Evolutionary conservation across 53 echinoderm and acorn worm species (phyloP).

Genomic region (Luidia sarsii): DNA sequence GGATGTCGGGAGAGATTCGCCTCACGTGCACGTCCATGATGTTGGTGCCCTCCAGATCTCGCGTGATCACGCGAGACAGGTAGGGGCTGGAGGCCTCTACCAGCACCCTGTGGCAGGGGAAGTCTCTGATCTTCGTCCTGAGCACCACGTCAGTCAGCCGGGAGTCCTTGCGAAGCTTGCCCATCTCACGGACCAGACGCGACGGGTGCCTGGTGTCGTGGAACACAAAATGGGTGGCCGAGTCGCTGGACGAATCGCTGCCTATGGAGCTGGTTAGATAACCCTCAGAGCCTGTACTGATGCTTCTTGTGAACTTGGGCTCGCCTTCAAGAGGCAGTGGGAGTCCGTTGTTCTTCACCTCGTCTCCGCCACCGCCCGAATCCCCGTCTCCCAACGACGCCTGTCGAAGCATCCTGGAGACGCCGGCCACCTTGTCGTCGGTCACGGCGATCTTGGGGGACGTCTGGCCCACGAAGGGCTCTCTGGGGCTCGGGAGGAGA

Average conservation of each 20-base stretch:
- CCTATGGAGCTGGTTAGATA: slow-evolving; percentile 62
- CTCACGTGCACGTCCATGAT: slow-evolving; percentile 90
- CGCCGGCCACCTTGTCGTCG: slow-evolving; percentile 11
- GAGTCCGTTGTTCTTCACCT: slow-evolving; percentile 20
- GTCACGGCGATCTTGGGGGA: slow-evolving; percentile 9
- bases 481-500: slow-evolving; percentile 20
- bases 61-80: slow-evolving; percentile 65
- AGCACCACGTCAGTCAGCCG: slow-evolving; percentile 84
- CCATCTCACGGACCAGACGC: slow-evolving; percentile 70
- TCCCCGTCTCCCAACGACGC: background rate
- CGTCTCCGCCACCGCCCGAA: background rate
- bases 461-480: slow-evolving; percentile 4
- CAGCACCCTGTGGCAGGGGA: slow-evolving; percentile 88
- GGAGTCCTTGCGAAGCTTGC: slow-evolving; percentile 74
- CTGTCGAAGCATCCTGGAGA: slow-evolving; percentile 25
- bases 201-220: slow-evolving; percentile 72
- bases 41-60: slow-evolving; percentile 70
- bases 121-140: slow-evolving; percentile 75
- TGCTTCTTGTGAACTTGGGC: slow-evolving; percentile 20
- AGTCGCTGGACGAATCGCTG: slow-evolving; percentile 63
- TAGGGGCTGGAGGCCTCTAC: slow-evolving; percentile 77
- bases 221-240: slow-evolving; percentile 64
- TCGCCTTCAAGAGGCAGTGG: slow-evolving; percentile 10
- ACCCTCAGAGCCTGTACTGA: slow-evolving; percentile 58
- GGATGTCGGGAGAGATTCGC: slow-evolving; percentile 70